Conservation (phyloP, 2,888 invertebrate species). For the Eremobia ochroleuca region DNA sequence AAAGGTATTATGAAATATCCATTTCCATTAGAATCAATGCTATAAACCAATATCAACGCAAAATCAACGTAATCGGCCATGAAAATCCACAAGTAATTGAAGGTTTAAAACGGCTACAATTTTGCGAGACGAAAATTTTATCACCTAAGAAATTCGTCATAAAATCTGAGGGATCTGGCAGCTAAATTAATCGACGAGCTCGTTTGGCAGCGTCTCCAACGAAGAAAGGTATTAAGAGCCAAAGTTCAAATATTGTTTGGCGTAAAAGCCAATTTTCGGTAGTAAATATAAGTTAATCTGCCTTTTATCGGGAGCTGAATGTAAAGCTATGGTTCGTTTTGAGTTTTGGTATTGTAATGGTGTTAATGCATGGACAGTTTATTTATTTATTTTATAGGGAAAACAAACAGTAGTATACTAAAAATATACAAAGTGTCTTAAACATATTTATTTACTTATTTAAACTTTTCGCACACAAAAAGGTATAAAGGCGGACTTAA, state of each 20-base stretch:
- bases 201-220: slow-evolving; percentile 65
- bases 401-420: no score
- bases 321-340: slow-evolving; percentile 37
- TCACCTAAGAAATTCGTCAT: slow-evolving; percentile 71
- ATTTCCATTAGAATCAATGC: slow-evolving; percentile 40
- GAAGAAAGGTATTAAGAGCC: slow-evolving; percentile 60
- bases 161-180: slow-evolving; percentile 67
- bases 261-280: slow-evolving; percentile 60
- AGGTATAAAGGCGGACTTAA: no score
- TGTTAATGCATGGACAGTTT: slow-evolving; percentile 1
- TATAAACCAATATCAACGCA: slow-evolving; percentile 45
- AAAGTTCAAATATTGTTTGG: slow-evolving; percentile 60
- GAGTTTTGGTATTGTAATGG: slow-evolving; percentile 28
- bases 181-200: slow-evolving; percentile 71
- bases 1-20: slow-evolving; percentile 47
- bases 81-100: slow-evolving; percentile 65
- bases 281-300: slow-evolving; percentile 55
- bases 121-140: slow-evolving; percentile 69
- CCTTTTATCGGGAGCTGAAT: slow-evolving; percentile 47
- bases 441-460: no score
- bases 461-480: no score
- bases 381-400: no score
- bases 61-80: slow-evolving; percentile 51
- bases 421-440: no score
- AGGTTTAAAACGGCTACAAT: slow-evolving; percentile 68